These are phyloP conservation scores for Scaptomyza pallida DNA, from an alignment of 1,140 invertebrate genomes.

Conservation along the genomic window DNA sequence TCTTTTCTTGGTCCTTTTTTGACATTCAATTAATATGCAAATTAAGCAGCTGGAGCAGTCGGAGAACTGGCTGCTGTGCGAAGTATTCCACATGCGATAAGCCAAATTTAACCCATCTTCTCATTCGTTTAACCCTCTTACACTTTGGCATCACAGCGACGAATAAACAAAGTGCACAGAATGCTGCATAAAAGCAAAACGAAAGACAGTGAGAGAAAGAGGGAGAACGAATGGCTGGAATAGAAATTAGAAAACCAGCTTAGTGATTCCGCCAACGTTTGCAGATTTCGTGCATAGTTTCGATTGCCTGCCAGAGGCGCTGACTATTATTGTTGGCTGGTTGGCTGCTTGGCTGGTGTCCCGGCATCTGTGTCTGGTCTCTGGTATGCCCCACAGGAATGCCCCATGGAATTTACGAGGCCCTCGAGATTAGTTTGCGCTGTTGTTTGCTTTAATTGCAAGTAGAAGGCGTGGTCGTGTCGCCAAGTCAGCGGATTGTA, in stretches of 20 bases:
- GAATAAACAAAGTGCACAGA: constrained; percentile 37
- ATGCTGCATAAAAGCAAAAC: neutral
- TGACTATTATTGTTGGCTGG: constrained; percentile 4
- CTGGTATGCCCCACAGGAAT: constrained; percentile 61
- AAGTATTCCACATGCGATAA: constrained; percentile 45
- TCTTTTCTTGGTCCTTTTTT: constrained; percentile 60
- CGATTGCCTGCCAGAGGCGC: constrained; percentile 57
- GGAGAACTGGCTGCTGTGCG: constrained; percentile 22
- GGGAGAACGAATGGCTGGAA: constrained; percentile 15
- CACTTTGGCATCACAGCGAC: constrained; percentile 28
- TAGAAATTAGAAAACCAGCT: constrained; percentile 71
- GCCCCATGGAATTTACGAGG: constrained; percentile 73
- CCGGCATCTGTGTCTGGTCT: constrained; percentile 31
- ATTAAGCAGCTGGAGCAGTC: constrained; percentile 48
- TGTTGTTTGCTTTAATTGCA: constrained; percentile 77
- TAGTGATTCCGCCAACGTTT: constrained; percentile 69
- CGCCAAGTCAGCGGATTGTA: constrained; percentile 65
- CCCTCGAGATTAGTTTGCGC: constrained; percentile 75
- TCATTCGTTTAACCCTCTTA: constrained; percentile 35
- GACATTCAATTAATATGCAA: constrained; percentile 81
- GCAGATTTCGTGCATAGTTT: constrained; percentile 74
- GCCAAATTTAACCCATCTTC: constrained; percentile 32
- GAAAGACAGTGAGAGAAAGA: neutral
- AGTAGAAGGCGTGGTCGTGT: constrained; percentile 61
- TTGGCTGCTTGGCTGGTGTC: constrained; percentile 2